Evolutionary conservation across 1,140 invertebrate genomes (phyloP).

Genomic region (Eupristina koningsbergeri): DNA sequence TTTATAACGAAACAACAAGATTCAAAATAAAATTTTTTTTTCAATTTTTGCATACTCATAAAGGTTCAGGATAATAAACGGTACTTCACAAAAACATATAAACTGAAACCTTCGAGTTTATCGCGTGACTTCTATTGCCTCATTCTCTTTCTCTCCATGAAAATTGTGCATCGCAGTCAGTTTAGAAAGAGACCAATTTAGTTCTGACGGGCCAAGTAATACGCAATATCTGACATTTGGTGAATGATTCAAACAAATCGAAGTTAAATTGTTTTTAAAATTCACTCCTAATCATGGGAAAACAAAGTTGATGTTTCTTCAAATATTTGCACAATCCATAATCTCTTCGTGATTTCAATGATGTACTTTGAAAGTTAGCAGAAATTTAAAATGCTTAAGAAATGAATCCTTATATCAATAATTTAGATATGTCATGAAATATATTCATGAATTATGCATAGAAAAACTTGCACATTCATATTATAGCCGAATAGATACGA

Average conservation of each 20-base stretch:
- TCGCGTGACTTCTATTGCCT: constrained; percentile 9
- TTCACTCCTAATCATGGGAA: background rate
- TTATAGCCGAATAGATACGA: too few relatives aligned
- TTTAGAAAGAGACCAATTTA: background rate
- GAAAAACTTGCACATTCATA: too few relatives aligned
- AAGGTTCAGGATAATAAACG: background rate
- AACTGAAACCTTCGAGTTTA: background rate
- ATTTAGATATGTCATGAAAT: background rate
- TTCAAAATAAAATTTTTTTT: background rate
- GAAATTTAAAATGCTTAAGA: too few relatives aligned
- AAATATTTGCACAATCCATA: background rate
- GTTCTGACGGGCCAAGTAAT: background rate
- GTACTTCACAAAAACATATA: background rate
- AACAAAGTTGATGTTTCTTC: constrained; percentile 17
- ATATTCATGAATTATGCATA: too few relatives aligned
- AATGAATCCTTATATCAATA: background rate
- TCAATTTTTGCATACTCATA: background rate
- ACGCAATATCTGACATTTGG: constrained; percentile 8
- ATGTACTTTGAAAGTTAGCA: background rate
- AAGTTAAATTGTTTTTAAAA: constrained; percentile 14
- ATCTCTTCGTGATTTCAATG: background rate
- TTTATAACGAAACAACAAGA: too few relatives aligned
- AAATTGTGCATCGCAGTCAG: constrained; percentile 14
- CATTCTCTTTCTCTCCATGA: background rate
- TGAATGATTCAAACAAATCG: constrained; percentile 24